A percentile compares a stretch with the other conserved stretches of the same genome.
phyloP scores from a whole-genome alignment of 2,797 vertebrate species.

The Neosilurus hyrtlii region DNA sequence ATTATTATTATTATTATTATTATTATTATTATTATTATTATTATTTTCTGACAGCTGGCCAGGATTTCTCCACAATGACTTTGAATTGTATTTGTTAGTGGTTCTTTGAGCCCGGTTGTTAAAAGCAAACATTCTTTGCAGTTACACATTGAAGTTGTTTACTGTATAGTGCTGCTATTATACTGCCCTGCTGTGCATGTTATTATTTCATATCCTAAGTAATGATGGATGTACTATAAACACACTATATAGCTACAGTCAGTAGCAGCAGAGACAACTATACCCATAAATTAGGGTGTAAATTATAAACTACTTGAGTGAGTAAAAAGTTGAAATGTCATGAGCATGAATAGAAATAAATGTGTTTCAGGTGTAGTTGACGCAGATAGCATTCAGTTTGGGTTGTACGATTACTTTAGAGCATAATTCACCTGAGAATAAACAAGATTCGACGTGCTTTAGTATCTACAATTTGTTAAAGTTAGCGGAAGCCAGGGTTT shows the following conservation, averaged over 20 bases:
- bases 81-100: not conserved
- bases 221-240: not conserved
- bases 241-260: not conserved
- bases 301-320: not conserved
- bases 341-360: not conserved
- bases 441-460: not conserved
- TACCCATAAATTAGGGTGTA: not conserved
- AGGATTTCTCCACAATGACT: not conserved
- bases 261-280: no score
- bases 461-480: not conserved
- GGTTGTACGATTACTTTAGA: not conserved
- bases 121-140: conserved; percentile 9
- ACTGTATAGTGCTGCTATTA: not conserved
- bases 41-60: not conserved
- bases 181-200: no score
- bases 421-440: not conserved
- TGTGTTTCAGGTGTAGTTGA: not conserved
- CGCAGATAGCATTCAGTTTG: not conserved
- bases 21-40: no score
- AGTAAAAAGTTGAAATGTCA: conserved; percentile 1
- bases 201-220: not conserved
- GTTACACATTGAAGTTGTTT: not conserved
- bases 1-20: no score
- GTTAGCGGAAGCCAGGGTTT: not conserved
- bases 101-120: not conserved